Evolutionary conservation across 2,113 vertebrate species (phyloP).

Genomic region (Campylomormyrus numenius): DNA sequence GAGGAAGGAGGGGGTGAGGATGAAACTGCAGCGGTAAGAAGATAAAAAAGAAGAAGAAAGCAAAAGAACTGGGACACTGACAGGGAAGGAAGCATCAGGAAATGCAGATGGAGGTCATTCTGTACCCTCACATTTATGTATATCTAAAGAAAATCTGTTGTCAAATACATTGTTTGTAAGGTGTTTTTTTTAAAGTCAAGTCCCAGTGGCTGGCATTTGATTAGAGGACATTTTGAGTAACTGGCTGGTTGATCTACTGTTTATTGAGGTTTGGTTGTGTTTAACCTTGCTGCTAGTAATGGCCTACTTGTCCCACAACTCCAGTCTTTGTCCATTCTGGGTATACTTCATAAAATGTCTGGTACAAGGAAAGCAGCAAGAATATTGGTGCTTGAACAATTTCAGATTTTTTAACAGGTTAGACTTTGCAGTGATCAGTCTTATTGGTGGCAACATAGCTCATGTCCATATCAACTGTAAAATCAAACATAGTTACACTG

Average conservation of each 20-base stretch:
- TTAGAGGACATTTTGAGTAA: too few species aligned
- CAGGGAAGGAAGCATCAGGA: background rate
- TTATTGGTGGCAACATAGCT: background rate
- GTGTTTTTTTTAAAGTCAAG: background rate
- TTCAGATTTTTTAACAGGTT: background rate
- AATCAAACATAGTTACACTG: background rate
- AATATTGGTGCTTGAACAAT: background rate
- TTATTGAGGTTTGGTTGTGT: too few species aligned
- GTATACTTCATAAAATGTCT: background rate
- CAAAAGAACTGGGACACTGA: background rate
- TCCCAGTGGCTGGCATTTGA: background rate
- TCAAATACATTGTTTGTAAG: background rate
- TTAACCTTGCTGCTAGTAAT: too few species aligned
- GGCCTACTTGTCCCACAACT: too few species aligned
- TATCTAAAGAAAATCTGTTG: background rate
- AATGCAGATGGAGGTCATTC: background rate
- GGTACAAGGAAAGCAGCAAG: background rate
- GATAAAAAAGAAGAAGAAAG: slow-evolving; percentile 34
- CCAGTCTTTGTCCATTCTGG: too few species aligned
- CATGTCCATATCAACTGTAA: background rate
- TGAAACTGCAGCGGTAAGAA: slow-evolving; percentile 33
- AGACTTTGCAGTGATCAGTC: background rate
- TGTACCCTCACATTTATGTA: background rate
- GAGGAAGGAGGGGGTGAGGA: background rate
- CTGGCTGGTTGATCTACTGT: too few species aligned